Base-by-base conservation (phyloP, 2,888 invertebrate genomes). In the Pyrrhosoma nymphula region DNA sequence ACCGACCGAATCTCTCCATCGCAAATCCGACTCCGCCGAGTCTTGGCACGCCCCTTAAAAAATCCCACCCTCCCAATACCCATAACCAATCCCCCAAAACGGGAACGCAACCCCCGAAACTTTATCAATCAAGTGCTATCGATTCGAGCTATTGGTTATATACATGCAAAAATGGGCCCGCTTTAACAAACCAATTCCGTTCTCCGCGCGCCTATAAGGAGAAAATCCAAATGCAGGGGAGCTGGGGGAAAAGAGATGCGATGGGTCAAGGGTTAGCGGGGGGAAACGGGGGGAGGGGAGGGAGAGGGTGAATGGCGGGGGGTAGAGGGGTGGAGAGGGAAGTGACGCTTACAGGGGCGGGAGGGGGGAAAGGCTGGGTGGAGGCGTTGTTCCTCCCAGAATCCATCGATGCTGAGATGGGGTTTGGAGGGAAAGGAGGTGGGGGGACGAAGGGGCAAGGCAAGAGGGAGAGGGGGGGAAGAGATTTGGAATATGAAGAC, bases 41-140 rank as follows among this genome's bases (percentile, higher is more conserved):
- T 35, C 30, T 14, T 23, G 35, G 82, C 82, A 35, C 35, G 82
- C 82, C 82, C 35, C 82, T 35, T 4, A 14, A 35, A 82, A 82
- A 30, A 30, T 14, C 1, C 35, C 0, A 14, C 82, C n/a, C 35
- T 35, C 14, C 35, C 82, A 35, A 82, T 14, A 23, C 30, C 82
- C n/a, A 12, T 16, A 82, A n/a, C 82, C 82, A 0, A 14, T 4
- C 30, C 89, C 89, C 10, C 56, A 26, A 0, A 39, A 35, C 82
- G 69, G 69, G 12, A 35, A 55, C 56, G 16, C 56, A 0, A 3
- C 89, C 26, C 89, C 60, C 91, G 47, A 91, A 91, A 91, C 91
- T 91, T 91, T 91, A 91, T 91, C 91, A 91, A 91, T 91, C 91
- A 91, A 69, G 91, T 18, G 91, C 63, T 91, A 91, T 91, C 91